Evolutionary conservation across 1,140 invertebrate species (phyloP).

Genomic region (Anthonomus grandis): DNA sequence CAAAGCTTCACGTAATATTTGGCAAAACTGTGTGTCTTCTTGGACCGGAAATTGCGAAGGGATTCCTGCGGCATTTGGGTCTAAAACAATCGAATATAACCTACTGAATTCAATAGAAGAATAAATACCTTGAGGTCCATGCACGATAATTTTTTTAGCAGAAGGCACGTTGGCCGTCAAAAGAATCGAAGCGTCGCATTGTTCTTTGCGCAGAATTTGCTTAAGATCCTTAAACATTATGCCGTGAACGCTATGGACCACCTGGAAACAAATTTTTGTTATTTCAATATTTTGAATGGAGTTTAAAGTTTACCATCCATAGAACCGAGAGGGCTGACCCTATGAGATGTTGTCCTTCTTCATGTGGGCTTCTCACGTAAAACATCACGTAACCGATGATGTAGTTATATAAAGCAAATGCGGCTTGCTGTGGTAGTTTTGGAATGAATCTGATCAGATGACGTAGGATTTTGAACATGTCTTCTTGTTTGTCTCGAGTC

Average conservation of each 20-base stretch:
- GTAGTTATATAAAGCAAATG: constrained; percentile 98
- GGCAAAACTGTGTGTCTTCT: constrained; percentile 97
- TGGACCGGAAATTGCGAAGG: constrained; percentile 98
- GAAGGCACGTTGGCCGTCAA: constrained; percentile 98
- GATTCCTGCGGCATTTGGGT: constrained; percentile 87
- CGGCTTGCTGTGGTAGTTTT: constrained; percentile 93
- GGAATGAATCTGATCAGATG: constrained; percentile 92
- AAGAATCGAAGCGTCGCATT: constrained; percentile 96
- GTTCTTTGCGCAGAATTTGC: constrained; percentile 97
- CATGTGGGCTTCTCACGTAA: constrained; percentile 92
- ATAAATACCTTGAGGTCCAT: constrained; percentile 73
- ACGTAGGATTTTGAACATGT: constrained; percentile 90
- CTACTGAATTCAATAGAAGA: not conserved
- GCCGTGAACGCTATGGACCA: constrained; percentile 95
- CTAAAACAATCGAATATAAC: constrained; percentile 48
- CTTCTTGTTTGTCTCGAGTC: constrained; percentile 91
- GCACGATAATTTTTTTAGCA: constrained; percentile 98
- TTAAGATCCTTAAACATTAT: constrained; percentile 99
- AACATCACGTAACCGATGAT: constrained; percentile 99
- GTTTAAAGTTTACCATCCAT: constrained; percentile 92
- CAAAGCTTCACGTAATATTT: constrained; percentile 91
- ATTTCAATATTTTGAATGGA: not conserved
- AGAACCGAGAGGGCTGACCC: constrained; percentile 90
- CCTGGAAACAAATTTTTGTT: constrained; percentile 53
- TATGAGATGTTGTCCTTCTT: constrained; percentile 86